phyloP scores from a whole-genome alignment of 2,888 invertebrate species.

The Noctuana brunneofusca region DNA sequence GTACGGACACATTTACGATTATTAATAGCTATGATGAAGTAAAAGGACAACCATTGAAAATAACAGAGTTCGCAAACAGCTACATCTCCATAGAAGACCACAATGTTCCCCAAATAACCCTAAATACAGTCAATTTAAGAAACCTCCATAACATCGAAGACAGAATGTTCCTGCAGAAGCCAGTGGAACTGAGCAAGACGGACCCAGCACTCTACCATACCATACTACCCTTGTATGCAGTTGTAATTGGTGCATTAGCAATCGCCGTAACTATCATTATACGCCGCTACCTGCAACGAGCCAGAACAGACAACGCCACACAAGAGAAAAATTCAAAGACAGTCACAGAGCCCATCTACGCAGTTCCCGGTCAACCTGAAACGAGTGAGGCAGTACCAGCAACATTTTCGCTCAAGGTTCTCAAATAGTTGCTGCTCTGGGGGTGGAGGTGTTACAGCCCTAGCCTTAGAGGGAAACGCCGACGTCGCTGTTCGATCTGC shows the following conservation, averaged over 20 bases:
- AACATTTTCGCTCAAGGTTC: conserved; percentile 30
- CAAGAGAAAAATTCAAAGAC: background rate
- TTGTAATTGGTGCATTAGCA: conserved; percentile 5
- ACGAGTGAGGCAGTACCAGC: conserved; percentile 9
- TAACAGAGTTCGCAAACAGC: background rate
- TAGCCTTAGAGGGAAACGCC: too few species aligned
- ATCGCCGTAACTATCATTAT: background rate
- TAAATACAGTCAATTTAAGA: background rate
- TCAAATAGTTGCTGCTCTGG: conserved; percentile 33
- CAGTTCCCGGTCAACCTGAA: background rate
- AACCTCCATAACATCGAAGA: background rate
- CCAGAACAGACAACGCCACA: background rate
- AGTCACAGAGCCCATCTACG: background rate
- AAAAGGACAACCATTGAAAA: conserved; percentile 29
- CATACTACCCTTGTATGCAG: conserved; percentile 1
- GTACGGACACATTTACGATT: conserved; percentile 31
- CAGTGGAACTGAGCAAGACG: background rate
- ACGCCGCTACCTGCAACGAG: background rate
- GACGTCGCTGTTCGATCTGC: too few species aligned
- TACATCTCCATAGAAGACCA: background rate
- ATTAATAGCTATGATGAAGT: conserved; percentile 31
- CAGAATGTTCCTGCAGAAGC: background rate
- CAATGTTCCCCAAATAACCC: background rate
- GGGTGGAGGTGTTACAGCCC: conserved; percentile 18
- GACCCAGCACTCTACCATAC: conserved; percentile 5